These are phyloP conservation scores for Tenthredo mesomela DNA, from an alignment of 2,888 invertebrate genomes.

Conservation along the genomic window DNA sequence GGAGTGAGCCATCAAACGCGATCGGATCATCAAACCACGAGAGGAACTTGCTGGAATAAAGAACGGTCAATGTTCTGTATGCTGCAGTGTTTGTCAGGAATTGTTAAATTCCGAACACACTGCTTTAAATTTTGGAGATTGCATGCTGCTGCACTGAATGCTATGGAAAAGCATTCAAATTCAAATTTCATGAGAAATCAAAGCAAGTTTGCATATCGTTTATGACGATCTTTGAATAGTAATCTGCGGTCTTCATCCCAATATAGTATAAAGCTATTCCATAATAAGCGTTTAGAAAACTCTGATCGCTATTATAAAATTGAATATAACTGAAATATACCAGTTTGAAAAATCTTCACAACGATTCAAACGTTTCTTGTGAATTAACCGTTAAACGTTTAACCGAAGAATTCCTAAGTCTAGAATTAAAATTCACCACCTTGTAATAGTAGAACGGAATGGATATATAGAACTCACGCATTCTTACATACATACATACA, in stretches of 20 bases:
- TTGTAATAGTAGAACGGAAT: background rate
- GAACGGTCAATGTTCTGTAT: background rate
- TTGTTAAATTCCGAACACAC: background rate
- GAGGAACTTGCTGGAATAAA: background rate
- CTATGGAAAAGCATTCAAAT: background rate
- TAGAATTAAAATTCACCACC: conserved; percentile 6
- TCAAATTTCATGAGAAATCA: background rate
- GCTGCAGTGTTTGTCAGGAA: background rate
- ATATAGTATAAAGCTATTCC: too few species aligned
- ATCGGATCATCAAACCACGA: conserved; percentile 2
- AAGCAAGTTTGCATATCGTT: background rate
- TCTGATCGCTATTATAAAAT: background rate
- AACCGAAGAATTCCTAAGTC: conserved; percentile 12
- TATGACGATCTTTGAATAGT: background rate
- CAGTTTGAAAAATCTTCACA: background rate
- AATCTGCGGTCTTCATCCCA: background rate
- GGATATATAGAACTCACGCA: background rate
- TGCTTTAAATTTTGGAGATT: background rate
- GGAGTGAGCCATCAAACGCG: conserved; percentile 12
- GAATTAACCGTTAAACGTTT: conserved; percentile 10
- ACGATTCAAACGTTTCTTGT: background rate
- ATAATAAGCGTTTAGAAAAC: too few species aligned
- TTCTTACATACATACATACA: background rate
- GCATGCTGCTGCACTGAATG: background rate
- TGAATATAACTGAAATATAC: background rate